These are phyloP conservation scores for Melinaea marsaeus DNA, from an alignment of 2,888 invertebrate genomes.

Conservation along the genomic window DNA sequence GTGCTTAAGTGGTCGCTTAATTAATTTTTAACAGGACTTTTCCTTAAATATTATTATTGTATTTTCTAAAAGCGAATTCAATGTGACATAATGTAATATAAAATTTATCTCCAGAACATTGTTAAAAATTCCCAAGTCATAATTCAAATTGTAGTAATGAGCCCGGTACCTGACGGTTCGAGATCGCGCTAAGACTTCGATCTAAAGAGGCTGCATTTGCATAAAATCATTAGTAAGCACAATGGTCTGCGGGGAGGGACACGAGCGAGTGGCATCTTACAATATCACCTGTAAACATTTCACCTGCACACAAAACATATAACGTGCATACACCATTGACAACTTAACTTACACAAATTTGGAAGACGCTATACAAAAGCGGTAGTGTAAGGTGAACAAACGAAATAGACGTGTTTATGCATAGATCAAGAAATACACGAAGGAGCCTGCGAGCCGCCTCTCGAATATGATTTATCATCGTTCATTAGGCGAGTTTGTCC, in stretches of 20 bases:
- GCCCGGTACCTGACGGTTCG: conserved; percentile 75
- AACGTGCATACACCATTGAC: conserved; percentile 40
- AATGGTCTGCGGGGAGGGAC: conserved; percentile 76
- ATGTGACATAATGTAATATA: conserved; percentile 52
- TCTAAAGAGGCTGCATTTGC: conserved; percentile 78
- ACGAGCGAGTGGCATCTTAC: conserved; percentile 69
- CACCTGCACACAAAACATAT: conserved; percentile 36
- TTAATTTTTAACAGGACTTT: background rate
- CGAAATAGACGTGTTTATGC: conserved; percentile 35
- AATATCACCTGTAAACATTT: conserved; percentile 58
- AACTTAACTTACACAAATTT: background rate
- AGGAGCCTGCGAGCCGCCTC: conserved; percentile 67
- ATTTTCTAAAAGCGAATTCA: background rate
- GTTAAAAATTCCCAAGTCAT: conserved; percentile 70
- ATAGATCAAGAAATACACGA: conserved; percentile 54
- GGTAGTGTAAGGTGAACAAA: conserved; percentile 43
- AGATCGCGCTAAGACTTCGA: conserved; percentile 78
- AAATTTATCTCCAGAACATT: conserved; percentile 59
- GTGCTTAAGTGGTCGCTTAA: conserved; percentile 19
- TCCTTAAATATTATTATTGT: background rate
- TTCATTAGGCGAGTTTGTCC: conserved; percentile 79
- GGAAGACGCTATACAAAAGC: conserved; percentile 12
- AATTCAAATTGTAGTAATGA: conserved; percentile 77
- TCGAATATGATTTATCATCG: conserved; percentile 79
- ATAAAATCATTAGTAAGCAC: conserved; percentile 79